phyloP scores from a whole-genome alignment of 2,113 vertebrate genomes.

The Smithornis capensis region DNA sequence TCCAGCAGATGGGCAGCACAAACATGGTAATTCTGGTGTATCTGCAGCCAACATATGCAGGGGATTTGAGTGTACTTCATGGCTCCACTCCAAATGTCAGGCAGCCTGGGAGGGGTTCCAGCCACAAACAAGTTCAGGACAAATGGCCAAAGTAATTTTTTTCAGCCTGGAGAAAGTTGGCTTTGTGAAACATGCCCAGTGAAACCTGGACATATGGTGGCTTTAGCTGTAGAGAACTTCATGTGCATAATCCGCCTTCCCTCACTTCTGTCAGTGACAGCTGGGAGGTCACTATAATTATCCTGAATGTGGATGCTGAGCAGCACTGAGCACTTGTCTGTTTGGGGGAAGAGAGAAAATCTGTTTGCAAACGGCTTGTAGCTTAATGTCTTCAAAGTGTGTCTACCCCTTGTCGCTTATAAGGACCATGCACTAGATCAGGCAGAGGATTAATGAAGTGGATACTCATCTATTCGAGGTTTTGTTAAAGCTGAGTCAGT shows the following conservation, averaged over 20 bases:
- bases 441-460: background rate
- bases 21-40: background rate
- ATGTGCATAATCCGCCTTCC: constrained; percentile 1
- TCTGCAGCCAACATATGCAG: background rate
- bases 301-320: constrained; percentile 24
- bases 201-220: constrained; percentile 39
- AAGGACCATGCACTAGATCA: background rate
- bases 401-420: background rate
- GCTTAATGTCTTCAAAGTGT: background rate
- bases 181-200: constrained; percentile 4
- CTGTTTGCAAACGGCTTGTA: background rate
- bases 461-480: background rate
- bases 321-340: background rate
- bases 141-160: constrained; percentile 5
- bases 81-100: background rate
- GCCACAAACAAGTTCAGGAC: background rate
- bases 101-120: background rate
- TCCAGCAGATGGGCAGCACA: background rate
- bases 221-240: constrained; percentile 25
- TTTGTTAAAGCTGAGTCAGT: constrained; percentile 14
- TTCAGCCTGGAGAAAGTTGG: constrained; percentile 19
- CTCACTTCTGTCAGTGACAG: background rate
- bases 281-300: constrained; percentile 40
- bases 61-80: background rate
- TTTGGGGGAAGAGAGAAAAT: background rate